A percentile compares a stretch with the other conserved stretches of the same genome.
Evolutionary conservation across 2,888 invertebrate genomes (phyloP).

Genomic region (Protonemura montana): DNA sequence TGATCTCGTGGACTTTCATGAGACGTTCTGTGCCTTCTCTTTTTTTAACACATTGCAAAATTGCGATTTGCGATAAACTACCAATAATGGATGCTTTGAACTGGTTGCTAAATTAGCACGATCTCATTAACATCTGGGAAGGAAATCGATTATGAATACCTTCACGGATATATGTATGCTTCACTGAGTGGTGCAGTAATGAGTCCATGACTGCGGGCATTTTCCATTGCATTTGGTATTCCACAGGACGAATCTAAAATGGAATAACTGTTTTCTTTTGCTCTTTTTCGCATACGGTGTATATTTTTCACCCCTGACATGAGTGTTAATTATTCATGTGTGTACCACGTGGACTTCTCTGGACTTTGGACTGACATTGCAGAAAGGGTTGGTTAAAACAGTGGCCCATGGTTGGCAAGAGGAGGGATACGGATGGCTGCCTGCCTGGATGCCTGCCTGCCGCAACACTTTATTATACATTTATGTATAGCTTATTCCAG

Average conservation of each 20-base stretch:
- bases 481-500: slow-evolving; percentile 2
- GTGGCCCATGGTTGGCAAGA: too few species aligned
- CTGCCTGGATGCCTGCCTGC: background rate
- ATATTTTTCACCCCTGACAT: background rate
- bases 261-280: background rate
- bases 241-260: background rate
- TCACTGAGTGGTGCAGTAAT: background rate
- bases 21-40: too few species aligned
- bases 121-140: background rate
- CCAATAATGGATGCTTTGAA: background rate
- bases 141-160: background rate
- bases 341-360: background rate
- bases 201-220: slow-evolving; percentile 3
- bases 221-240: background rate
- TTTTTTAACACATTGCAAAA: too few species aligned
- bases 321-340: background rate
- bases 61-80: too few species aligned
- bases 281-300: background rate
- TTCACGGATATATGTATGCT: background rate
- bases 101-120: background rate
- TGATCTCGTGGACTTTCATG: too few species aligned
- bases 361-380: background rate
- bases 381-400: background rate
- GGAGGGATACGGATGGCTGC: too few species aligned
- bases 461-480: background rate